phyloP scores from a whole-genome alignment of 2,113 vertebrate species.

The Microcebus ravelobensis region DNA sequence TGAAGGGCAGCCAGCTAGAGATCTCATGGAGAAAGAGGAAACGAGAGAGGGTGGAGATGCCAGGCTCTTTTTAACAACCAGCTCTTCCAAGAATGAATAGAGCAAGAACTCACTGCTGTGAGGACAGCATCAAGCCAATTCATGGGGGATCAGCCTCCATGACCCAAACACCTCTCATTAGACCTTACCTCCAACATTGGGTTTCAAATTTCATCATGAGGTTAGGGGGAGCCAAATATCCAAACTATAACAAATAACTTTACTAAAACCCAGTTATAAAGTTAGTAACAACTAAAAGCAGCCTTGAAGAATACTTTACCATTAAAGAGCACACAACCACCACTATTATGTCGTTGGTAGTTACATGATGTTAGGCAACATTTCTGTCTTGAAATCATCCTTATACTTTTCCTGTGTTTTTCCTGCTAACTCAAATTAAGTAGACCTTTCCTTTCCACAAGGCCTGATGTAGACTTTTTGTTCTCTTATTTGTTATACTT shows the following conservation, averaged over 20 bases:
- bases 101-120: background rate
- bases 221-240: background rate
- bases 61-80: background rate
- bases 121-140: background rate
- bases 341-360: background rate
- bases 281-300: background rate
- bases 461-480: background rate
- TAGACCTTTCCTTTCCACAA: conserved; percentile 7
- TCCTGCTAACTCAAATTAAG: background rate
- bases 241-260: background rate
- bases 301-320: background rate
- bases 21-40: background rate
- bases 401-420: background rate
- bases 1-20: background rate
- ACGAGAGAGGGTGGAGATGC: background rate
- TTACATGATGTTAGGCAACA: background rate
- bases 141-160: background rate
- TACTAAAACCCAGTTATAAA: background rate
- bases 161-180: background rate
- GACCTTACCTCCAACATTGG: background rate
- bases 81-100: background rate
- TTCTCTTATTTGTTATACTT: background rate
- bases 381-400: conserved; percentile 31
- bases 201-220: background rate
- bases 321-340: background rate